Base-by-base conservation (phyloP, 2,113 vertebrate species). In the Antidorcas marsupialis region DNA sequence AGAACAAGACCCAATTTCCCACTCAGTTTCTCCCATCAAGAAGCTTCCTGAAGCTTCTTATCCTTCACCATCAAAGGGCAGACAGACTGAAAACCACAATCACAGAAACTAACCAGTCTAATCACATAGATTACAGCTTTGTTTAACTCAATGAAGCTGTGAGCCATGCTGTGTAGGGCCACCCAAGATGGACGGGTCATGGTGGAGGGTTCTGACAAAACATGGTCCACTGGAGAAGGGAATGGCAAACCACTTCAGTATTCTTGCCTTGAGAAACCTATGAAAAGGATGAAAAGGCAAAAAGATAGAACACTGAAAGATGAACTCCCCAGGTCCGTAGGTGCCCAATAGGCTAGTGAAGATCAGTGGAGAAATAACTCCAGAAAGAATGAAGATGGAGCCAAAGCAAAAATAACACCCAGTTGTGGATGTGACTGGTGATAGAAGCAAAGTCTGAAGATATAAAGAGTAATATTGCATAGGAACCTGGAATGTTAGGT, bases 301-400 rank as follows among this genome's bases (percentile, higher is more conserved):
- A 71, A 71, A 39, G 67, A 36, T 36, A 36, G 9, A 11, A 71
- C 19, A 39, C n/a, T 71, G 67, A 71, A 71, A 36, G n/a, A 39
- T 12, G 19, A 71, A 23, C 67, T 39, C 19, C n/a, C n/a, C 19
- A 71, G n/a, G 67, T 71, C 9, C 0, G 19, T 6, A 71, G 67
- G 10, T 71, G 10, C 19, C n/a, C n/a, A 39, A 71, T 71, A 39
- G 19, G 67, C n/a, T 71, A 71, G 12, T 23, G 19, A 11, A 71
- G 67, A 71, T 71, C 10, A 39, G 67, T 71, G 67, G n/a, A 23
- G 67, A 71, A 36, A 71, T 23, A 71, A 71, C 67, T 71, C n/a
- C n/a, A 39, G n/a, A 23, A 36, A 71, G 67, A 71, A 71, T 71
- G n/a, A 71, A 71, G 67, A 39, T 0, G 0, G n/a, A 71, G n/a